Evolutionary conservation across 2,888 invertebrate genomes (phyloP), one percentile per base, ranked within the genome.

Genomic region (Drosophila demipolita): DNA sequence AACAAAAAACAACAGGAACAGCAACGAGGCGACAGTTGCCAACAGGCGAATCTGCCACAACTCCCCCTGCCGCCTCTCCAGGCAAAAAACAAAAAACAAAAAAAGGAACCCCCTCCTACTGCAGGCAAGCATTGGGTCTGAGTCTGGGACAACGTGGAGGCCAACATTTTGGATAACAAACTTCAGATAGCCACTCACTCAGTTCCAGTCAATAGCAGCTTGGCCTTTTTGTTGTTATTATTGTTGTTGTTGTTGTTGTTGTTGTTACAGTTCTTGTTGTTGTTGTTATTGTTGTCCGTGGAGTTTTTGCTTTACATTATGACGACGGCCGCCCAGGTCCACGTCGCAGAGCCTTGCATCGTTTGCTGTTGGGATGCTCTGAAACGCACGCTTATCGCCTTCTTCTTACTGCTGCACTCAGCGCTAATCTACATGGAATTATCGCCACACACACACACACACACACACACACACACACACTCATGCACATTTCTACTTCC

Each of bases 101-200:
- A 53, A 8, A 33, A 15, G 8, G 12, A 45, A 15, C 23, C 42
- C 11, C 29, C 23, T 45, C 29, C 29, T 32, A 20, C 54, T 32
- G 52, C 48, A 11, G 42, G 63, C 50, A 49, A 40, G 15, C 67
- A 67, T 63, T 63, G 59, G 55, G 57, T 33, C 65, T 63, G 59
- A 52, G 57, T 33, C 65, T 64, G 55, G 70, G 67, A 69, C 70
- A 68, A 65, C 78, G 71, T 71, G 61, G 69, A 68, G 71, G 75
- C 57, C 85, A 89, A 75, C 88, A 89, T 85, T 85, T 87, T 83
- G 90, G 87, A 89, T 87, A 89, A 89, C 83, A 81, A 81, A 87
- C 78, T 82, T 71, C 76, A 85, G 87, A 87, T 89, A 89, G 67
- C 70, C 82, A 78, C 82, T 72, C 79, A 83, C 78, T 76, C 78